Percentiles rank a stretch among this genome's conserved stretches.
These are phyloP conservation scores for Xestia ashworthii DNA, from an alignment of 2,888 invertebrate species.

Conservation along the genomic window DNA sequence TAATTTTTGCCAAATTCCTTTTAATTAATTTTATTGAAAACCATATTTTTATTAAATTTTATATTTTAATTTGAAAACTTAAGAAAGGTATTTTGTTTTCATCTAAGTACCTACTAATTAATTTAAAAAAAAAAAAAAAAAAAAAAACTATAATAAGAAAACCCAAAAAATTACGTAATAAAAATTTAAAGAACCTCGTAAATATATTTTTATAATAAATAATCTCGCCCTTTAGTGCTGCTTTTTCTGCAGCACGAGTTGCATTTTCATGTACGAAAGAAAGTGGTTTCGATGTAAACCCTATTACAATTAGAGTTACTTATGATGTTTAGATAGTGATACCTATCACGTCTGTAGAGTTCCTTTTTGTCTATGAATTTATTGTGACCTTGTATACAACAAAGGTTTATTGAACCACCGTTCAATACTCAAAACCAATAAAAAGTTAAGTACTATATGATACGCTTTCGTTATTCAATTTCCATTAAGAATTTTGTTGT, in stretches of 20 bases:
- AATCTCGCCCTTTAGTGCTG: background rate
- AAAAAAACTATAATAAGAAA: too few species aligned
- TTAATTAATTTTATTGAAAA: too few species aligned
- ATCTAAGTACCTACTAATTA: too few species aligned
- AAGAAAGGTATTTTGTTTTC: too few species aligned
- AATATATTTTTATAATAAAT: background rate
- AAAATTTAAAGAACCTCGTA: too few species aligned
- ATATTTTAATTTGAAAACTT: too few species aligned
- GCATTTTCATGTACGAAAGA: background rate
- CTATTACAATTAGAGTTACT: background rate
- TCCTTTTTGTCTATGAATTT: background rate
- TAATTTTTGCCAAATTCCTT: too few species aligned
- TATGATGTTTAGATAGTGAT: background rate
- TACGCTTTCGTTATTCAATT: constrained; percentile 9
- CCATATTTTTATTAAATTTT: too few species aligned
- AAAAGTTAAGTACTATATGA: constrained; percentile 1
- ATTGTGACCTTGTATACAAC: background rate
- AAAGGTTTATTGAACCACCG: background rate
- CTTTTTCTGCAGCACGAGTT: background rate
- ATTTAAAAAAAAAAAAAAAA: too few species aligned
- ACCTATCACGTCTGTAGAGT: background rate
- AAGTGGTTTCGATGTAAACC: background rate
- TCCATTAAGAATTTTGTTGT: background rate
- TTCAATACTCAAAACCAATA: constrained; percentile 15
- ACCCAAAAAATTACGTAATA: too few species aligned